phyloP scores from a whole-genome alignment of 2,113 vertebrate species.

The Zosterops borbonicus region DNA sequence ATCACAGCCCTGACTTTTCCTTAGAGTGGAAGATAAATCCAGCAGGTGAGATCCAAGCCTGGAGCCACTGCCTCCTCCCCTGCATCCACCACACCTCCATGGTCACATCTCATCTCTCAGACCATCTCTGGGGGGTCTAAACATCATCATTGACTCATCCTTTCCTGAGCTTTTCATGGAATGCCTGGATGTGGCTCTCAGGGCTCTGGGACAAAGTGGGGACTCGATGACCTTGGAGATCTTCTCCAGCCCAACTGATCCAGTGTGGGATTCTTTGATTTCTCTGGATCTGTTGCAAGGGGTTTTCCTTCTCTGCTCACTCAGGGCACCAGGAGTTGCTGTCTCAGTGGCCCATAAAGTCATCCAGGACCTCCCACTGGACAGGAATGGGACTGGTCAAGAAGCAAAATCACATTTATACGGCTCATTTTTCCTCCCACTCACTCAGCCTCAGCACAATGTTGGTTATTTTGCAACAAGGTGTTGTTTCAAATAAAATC shows the following conservation, averaged over 20 bases:
- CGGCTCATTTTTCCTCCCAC: accelerated
- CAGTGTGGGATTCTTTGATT: not conserved
- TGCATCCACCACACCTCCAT: not conserved
- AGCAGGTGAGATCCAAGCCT: not conserved
- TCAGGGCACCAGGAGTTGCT: not conserved
- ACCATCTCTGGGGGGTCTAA: not conserved
- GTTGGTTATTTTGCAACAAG: not conserved
- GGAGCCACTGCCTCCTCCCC: not conserved
- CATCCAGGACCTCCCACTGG: not conserved
- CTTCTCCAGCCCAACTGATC: not conserved
- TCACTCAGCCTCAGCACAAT: not conserved
- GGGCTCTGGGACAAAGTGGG: not conserved
- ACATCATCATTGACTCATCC: not conserved
- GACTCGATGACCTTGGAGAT: not conserved
- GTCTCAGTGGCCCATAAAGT: not conserved
- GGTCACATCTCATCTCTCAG: not conserved
- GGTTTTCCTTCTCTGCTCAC: not conserved
- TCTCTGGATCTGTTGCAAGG: not conserved
- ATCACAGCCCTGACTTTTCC: not conserved
- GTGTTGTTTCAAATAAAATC: not conserved
- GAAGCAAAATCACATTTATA: not conserved
- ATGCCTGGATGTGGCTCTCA: not conserved
- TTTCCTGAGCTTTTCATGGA: not conserved
- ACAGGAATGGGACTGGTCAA: accelerated
- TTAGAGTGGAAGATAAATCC: not conserved